Conservation (phyloP, 2,113 vertebrate species). For the Galbula dea region DNA sequence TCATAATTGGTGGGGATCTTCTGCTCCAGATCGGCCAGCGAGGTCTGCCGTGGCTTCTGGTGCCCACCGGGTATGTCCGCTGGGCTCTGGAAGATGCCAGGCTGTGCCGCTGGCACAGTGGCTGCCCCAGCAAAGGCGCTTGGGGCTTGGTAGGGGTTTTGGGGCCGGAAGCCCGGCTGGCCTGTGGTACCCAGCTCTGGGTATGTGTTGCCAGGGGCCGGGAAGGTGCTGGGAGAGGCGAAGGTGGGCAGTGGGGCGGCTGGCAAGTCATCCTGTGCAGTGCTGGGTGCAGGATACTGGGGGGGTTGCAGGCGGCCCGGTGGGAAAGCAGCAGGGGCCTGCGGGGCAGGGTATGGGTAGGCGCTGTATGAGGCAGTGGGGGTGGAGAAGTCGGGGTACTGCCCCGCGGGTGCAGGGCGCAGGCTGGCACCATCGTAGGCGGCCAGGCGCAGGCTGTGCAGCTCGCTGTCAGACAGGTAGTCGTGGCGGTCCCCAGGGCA, state of each 20-base stretch:
- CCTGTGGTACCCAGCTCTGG: conserved; percentile 81
- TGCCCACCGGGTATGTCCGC: conserved; percentile 79
- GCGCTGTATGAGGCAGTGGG: conserved; percentile 78
- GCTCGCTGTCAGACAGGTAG: conserved; percentile 95
- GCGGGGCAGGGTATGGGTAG: conserved; percentile 79
- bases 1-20: conserved; percentile 96
- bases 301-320: conserved; percentile 85
- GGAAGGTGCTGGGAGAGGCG: conserved; percentile 79
- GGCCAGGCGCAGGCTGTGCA: conserved; percentile 88
- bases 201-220: conserved; percentile 80
- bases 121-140: conserved; percentile 78
- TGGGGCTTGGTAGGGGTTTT: conserved; percentile 81
- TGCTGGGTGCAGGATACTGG: conserved; percentile 83
- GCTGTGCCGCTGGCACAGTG: conserved; percentile 77
- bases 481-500: conserved; percentile 89
- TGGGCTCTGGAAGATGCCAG: conserved; percentile 78
- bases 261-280: conserved; percentile 84
- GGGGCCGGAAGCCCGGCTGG: conserved; percentile 82
- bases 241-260: conserved; percentile 81
- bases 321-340: conserved; percentile 76
- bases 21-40: conserved; percentile 92
- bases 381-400: conserved; percentile 81
- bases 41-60: conserved; percentile 92
- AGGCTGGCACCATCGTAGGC: conserved; percentile 78
- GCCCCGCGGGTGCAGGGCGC: conserved; percentile 77